These are phyloP conservation scores for Eutolmus rufibarbis DNA, from an alignment of 2,888 invertebrate genomes.

Conservation along the genomic window DNA sequence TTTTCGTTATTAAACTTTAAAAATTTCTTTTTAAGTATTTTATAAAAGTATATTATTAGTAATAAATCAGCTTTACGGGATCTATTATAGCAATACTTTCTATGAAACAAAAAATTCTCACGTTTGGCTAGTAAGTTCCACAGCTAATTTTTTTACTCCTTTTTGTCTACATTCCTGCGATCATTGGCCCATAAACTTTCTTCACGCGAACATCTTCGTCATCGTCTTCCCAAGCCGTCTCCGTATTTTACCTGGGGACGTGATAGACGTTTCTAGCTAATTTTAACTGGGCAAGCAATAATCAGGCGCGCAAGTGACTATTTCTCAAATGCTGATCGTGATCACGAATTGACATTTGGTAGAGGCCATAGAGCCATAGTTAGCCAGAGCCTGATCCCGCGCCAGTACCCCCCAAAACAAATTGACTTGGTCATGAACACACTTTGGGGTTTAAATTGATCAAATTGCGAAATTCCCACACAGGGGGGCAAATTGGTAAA, in stretches of 20 bases:
- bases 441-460: neutral
- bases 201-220: neutral
- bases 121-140: neutral
- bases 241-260: neutral
- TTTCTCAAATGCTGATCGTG: constrained; percentile 5
- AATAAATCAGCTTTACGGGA: too few relatives aligned
- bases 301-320: neutral
- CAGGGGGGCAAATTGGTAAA: neutral
- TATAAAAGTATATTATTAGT: too few relatives aligned
- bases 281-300: neutral
- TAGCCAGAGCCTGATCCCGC: neutral
- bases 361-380: neutral
- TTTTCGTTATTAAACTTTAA: too few relatives aligned
- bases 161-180: neutral
- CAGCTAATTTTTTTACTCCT: neutral
- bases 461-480: neutral
- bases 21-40: too few relatives aligned
- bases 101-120: neutral
- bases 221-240: neutral
- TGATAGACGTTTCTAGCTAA: neutral
- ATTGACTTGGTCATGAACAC: constrained; percentile 28
- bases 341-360: constrained; percentile 36
- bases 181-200: neutral
- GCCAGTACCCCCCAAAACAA: neutral
- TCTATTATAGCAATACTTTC: neutral